These are phyloP conservation scores for Callorhinus ursinus DNA, from an alignment of 2,113 vertebrate species.

Conservation along the genomic window DNA sequence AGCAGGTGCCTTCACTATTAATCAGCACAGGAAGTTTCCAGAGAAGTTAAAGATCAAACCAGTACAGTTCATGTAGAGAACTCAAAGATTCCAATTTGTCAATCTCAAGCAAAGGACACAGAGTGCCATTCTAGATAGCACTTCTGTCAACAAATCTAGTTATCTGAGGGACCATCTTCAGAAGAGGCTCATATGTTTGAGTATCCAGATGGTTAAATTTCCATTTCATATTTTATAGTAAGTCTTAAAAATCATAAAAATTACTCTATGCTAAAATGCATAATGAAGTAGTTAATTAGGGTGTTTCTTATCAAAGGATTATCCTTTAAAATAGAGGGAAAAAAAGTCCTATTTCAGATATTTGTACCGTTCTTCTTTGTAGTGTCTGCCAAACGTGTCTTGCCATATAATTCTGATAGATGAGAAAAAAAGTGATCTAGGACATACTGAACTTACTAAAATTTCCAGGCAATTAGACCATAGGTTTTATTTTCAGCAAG, in stretches of 20 bases:
- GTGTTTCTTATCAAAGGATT: constrained; percentile 33
- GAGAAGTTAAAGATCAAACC: not conserved
- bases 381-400: not conserved
- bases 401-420: not conserved
- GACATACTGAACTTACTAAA: not conserved
- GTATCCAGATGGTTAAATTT: constrained; percentile 37
- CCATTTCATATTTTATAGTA: constrained; percentile 10
- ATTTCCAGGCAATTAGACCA: not conserved
- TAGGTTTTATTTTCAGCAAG: not conserved
- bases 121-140: not conserved
- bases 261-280: not conserved
- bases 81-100: not conserved
- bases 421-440: not conserved
- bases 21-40: not conserved
- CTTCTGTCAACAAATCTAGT: not conserved
- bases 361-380: not conserved
- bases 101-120: not conserved
- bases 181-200: not conserved
- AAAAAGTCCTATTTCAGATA: not conserved
- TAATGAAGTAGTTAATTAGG: not conserved
- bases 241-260: constrained; percentile 30
- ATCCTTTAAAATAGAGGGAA: constrained; percentile 51
- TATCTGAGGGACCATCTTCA: not conserved
- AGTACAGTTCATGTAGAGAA: not conserved
- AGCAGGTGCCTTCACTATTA: not conserved